Evolutionary conservation across 2,797 vertebrate species (phyloP).

Genomic region (Gymnothorax reevesii): DNA sequence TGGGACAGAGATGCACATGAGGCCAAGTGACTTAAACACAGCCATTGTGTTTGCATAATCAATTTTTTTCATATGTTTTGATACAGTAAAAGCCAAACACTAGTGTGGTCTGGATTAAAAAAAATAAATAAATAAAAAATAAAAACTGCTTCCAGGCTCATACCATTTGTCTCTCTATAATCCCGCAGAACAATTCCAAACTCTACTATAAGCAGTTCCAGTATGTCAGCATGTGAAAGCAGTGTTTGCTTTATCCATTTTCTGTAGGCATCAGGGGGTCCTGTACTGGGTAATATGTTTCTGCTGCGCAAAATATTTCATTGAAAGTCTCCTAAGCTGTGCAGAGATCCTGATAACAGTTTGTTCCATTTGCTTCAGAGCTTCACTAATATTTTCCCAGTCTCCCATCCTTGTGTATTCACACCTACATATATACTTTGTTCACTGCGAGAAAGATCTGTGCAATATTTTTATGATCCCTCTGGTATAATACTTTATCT

Average conservation of each 20-base stretch:
- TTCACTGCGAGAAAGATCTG: not conserved
- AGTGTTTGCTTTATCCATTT: not conserved
- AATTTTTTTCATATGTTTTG: too few relatives aligned
- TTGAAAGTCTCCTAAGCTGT: not conserved
- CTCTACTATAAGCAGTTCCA: not conserved
- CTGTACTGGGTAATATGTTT: not conserved
- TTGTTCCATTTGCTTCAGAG: not conserved
- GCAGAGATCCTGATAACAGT: not conserved
- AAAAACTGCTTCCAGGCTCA: too few relatives aligned
- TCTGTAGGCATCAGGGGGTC: not conserved
- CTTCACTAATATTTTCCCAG: not conserved
- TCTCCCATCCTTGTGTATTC: not conserved
- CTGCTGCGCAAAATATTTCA: not conserved
- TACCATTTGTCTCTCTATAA: not conserved
- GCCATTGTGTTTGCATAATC: too few relatives aligned
- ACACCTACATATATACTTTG: not conserved
- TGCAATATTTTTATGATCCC: not conserved
- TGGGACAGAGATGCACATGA: too few relatives aligned
- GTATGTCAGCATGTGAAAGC: not conserved
- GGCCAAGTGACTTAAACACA: too few relatives aligned
- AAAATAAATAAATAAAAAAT: too few relatives aligned
- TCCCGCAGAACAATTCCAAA: not conserved
- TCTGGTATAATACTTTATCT: not conserved
- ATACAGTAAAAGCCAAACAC: too few relatives aligned
- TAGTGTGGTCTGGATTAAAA: too few relatives aligned